Base-by-base conservation (phyloP, 2,888 invertebrate species). In the Toxonevra muliebris region DNA sequence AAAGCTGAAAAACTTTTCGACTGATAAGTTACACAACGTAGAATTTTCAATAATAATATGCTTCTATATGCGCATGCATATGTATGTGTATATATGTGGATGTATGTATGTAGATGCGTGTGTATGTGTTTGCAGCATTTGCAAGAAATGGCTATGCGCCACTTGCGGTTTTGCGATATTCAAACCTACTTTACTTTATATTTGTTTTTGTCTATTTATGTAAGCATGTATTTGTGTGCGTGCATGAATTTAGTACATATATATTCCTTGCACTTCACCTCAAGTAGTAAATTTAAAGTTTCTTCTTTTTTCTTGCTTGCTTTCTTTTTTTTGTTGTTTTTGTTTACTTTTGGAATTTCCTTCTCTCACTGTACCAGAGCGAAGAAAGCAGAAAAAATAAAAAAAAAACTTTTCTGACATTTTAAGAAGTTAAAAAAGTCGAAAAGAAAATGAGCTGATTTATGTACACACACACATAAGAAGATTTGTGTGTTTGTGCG, bases 391-490 rank as follows among this genome's bases (percentile, higher is more conserved):
- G 30, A 4, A 30, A 30, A 30, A 30, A 7, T 30, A 7, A 30
- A 30, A 50, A 52, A 58, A 58, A 65, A 65, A 65, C 42, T 65
- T 65, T 59, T 65, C 30, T 65, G 53, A 65, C 65, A 65, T 59
- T 48, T 52, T 50, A 17, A 50, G 59, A 65, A 65, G 58, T 65
- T 17, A 50, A 41, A 19, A 48, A 50, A 54, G 54, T 40, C 2
- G 40, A 12, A 57, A 41, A 40, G 52, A 65, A 65, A 52, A 58
- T 59, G 52, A 43, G 65, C 65, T 65, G 65, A 65, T 65, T 65
- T 65, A 65, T 65, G 65, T 57, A 59, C 59, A 65, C 10, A n/a
- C 15, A 48, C 48, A 48, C 48, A 48, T 15, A 48, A 48, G 11
- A n/a, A 48, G 15, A 48, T 48, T 7, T 48, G 48, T 7, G 48